These are phyloP conservation scores for Probaryconus sp. DNA, from an alignment of 1,140 invertebrate species.

Conservation along the genomic window DNA sequence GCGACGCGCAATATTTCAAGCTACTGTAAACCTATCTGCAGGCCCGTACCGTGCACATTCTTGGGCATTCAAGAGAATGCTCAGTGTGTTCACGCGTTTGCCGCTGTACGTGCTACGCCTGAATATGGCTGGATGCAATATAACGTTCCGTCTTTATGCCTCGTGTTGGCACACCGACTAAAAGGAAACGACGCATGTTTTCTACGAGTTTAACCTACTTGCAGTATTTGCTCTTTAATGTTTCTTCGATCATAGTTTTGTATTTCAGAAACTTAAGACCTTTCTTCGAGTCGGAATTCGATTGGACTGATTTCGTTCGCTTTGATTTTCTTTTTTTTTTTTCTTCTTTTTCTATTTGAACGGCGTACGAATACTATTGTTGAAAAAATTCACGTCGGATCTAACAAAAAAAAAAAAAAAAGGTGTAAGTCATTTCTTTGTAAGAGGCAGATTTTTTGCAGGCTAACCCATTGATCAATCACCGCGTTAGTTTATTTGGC, in stretches of 20 bases:
- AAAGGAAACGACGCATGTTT: slow-evolving; percentile 6
- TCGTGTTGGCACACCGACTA: background rate
- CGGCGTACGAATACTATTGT: background rate
- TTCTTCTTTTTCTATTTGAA: too few relatives aligned
- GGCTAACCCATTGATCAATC: slow-evolving; percentile 56
- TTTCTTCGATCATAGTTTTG: background rate
- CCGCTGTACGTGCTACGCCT: slow-evolving; percentile 42
- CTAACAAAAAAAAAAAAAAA: slow-evolving; percentile 17
- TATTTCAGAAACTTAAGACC: background rate
- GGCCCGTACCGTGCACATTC: slow-evolving; percentile 49
- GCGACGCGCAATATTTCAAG: slow-evolving; percentile 75
- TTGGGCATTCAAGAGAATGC: slow-evolving; percentile 50
- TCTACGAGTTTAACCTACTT: slow-evolving; percentile 29
- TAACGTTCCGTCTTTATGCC: slow-evolving; percentile 26
- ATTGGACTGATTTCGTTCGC: slow-evolving; percentile 5
- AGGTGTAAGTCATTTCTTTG: slow-evolving; percentile 40
- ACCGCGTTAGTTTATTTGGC: slow-evolving; percentile 58
- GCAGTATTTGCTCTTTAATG: background rate
- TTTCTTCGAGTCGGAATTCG: background rate
- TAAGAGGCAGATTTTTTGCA: slow-evolving; percentile 42
- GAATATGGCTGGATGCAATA: slow-evolving; percentile 28
- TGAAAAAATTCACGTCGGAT: too few relatives aligned
- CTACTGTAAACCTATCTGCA: slow-evolving; percentile 64
- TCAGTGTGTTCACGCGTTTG: slow-evolving; percentile 52
- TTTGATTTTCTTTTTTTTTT: too few relatives aligned